A percentile compares a stretch with the other conserved stretches of the same genome.
phyloP scores from a whole-genome alignment of 2,888 invertebrate genomes.

The Tiliacea citrago region DNA sequence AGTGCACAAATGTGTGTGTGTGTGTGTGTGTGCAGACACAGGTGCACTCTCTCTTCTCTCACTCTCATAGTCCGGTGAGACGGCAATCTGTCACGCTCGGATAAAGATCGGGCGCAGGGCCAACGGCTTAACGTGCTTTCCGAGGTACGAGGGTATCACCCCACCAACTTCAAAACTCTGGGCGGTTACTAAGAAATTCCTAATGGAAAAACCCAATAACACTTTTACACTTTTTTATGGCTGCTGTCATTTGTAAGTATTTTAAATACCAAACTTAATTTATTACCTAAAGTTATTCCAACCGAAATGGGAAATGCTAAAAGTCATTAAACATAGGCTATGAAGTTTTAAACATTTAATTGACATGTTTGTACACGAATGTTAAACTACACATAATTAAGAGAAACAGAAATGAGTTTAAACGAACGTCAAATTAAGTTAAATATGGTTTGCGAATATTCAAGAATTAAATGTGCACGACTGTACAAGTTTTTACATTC shows the following conservation, averaged over 20 bases:
- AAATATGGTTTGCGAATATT: constrained; percentile 42
- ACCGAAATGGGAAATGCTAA: constrained; percentile 13
- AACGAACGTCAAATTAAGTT: constrained; percentile 48
- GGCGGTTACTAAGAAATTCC: no score
- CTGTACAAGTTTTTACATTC: constrained; percentile 36
- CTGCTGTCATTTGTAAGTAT: neutral
- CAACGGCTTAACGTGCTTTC: no score
- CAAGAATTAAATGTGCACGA: constrained; percentile 47
- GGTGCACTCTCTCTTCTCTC: no score
- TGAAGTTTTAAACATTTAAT: constrained; percentile 46
- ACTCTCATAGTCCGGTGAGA: no score
- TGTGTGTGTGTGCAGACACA: no score
- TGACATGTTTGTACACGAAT: constrained; percentile 40
- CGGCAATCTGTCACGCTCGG: no score
- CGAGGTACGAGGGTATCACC: no score
- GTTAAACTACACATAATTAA: constrained; percentile 42
- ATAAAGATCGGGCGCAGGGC: no score
- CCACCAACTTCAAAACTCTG: no score
- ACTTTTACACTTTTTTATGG: neutral
- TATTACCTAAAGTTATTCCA: neutral
- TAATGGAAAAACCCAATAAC: no score
- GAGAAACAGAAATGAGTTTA: constrained; percentile 38
- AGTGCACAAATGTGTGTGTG: no score
- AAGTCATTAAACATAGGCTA: constrained; percentile 22
- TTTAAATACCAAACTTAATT: neutral